phyloP scores from a whole-genome alignment of 2,888 invertebrate genomes.

The Chymomyza fuscimana region DNA sequence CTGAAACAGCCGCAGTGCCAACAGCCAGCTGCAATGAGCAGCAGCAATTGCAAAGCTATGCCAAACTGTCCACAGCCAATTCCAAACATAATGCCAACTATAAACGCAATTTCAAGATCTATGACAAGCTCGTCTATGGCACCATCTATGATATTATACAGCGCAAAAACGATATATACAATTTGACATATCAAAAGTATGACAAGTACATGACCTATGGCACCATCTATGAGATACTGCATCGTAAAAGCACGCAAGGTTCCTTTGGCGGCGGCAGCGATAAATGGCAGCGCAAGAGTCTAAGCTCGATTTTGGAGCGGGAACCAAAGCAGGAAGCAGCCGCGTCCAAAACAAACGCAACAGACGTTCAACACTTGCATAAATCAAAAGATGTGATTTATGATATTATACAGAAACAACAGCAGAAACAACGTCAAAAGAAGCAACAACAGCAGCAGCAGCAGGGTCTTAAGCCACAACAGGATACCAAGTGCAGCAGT shows the following conservation, averaged over 20 bases:
- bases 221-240: slow-evolving; percentile 80
- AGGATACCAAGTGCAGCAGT: slow-evolving; percentile 28
- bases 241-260: slow-evolving; percentile 77
- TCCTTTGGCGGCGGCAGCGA: slow-evolving; percentile 50
- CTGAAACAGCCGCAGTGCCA: slow-evolving; percentile 36
- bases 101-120: slow-evolving; percentile 78
- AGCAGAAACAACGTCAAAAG: slow-evolving; percentile 15
- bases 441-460: slow-evolving; percentile 19
- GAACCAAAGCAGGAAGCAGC: slow-evolving; percentile 34
- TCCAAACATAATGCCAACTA: slow-evolving; percentile 58
- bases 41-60: slow-evolving; percentile 43
- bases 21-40: slow-evolving; percentile 20
- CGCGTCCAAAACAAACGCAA: slow-evolving; percentile 32
- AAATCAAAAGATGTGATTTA: slow-evolving; percentile 76
- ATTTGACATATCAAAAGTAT: slow-evolving; percentile 78
- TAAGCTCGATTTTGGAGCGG: slow-evolving; percentile 77
- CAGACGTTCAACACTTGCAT: slow-evolving; percentile 26
- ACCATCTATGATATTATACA: slow-evolving; percentile 80
- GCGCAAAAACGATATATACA: slow-evolving; percentile 79
- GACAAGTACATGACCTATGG: slow-evolving; percentile 80
- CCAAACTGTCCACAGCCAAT: slow-evolving; percentile 31
- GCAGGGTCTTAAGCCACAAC: slow-evolving; percentile 28
- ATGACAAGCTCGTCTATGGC: slow-evolving; percentile 79
- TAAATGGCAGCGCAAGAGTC: slow-evolving; percentile 77
- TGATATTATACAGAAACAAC: slow-evolving; percentile 78